Conservation (phyloP, 2,888 invertebrate genomes). For the Lymantria monacha region DNA sequence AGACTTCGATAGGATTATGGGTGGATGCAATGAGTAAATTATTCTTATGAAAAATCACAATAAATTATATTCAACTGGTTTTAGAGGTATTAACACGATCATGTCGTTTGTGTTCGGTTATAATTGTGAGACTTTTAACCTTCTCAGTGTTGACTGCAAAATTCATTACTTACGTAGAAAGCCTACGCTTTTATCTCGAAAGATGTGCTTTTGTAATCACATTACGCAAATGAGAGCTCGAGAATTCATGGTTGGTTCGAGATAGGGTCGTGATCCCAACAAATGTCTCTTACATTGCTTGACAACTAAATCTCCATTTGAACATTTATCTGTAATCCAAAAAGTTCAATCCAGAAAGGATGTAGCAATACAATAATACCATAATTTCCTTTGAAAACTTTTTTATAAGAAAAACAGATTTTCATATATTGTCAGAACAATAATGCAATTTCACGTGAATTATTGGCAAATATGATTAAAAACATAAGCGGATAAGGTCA, state of each 20-base stretch:
- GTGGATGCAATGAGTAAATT: too few species aligned
- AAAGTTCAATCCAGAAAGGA: constrained; percentile 14
- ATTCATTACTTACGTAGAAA: constrained; percentile 78
- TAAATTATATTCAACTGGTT: constrained; percentile 5
- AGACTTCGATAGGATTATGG: too few species aligned
- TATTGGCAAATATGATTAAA: too few species aligned
- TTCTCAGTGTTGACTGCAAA: constrained; percentile 59
- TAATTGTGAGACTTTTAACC: constrained; percentile 59
- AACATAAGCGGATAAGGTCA: too few species aligned
- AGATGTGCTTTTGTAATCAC: constrained; percentile 81
- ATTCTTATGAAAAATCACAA: too few species aligned
- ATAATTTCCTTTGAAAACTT: too few species aligned
- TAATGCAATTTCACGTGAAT: not conserved
- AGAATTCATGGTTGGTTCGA: constrained; percentile 71
- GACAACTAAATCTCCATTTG: constrained; percentile 56
- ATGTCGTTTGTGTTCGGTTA: constrained; percentile 31
- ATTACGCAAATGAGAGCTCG: constrained; percentile 78
- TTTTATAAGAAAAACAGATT: not conserved
- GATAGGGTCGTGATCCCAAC: constrained; percentile 74
- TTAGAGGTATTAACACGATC: constrained; percentile 24
- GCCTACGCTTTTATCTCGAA: constrained; percentile 75
- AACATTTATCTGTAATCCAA: constrained; percentile 42
- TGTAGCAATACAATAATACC: not conserved
- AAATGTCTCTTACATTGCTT: constrained; percentile 67
- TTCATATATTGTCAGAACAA: not conserved